Evolutionary conservation across 1,140 invertebrate genomes (phyloP).

Genomic region (Drosophila kohkoa): DNA sequence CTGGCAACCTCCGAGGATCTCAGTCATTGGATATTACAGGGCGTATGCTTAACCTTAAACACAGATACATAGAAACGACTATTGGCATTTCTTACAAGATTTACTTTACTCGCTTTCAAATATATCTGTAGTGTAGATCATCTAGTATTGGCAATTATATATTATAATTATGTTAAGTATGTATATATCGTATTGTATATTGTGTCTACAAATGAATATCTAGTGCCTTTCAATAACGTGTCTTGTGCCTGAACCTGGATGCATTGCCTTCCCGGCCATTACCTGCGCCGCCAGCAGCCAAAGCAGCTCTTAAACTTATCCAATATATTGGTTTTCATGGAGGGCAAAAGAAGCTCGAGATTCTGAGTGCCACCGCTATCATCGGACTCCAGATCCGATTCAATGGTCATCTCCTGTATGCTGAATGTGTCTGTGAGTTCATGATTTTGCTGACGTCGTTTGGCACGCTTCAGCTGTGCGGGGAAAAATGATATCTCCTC

Average conservation of each 20-base stretch:
- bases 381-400: slow-evolving; percentile 80
- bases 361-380: slow-evolving; percentile 82
- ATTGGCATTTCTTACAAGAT: slow-evolving; percentile 35
- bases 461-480: slow-evolving; percentile 70
- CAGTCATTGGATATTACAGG: slow-evolving; percentile 95
- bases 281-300: slow-evolving; percentile 72
- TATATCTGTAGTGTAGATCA: slow-evolving; percentile 24
- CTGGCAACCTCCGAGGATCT: slow-evolving; percentile 91
- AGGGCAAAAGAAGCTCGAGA: slow-evolving; percentile 77
- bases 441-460: slow-evolving; percentile 69
- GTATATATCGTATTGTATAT: slow-evolving; percentile 28
- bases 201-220: slow-evolving; percentile 47
- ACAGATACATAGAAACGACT: slow-evolving; percentile 80
- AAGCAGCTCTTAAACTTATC: slow-evolving; percentile 79
- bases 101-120: slow-evolving; percentile 30
- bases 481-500: slow-evolving; percentile 83
- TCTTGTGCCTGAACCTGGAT: slow-evolving; percentile 59
- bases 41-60: slow-evolving; percentile 94
- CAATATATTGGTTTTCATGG: slow-evolving; percentile 72
- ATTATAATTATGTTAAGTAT: slow-evolving; percentile 22
- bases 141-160: slow-evolving; percentile 65
- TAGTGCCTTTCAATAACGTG: slow-evolving; percentile 77
- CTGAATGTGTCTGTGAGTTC: slow-evolving; percentile 83
- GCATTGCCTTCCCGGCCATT: slow-evolving; percentile 49
- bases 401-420: slow-evolving; percentile 84